These are phyloP conservation scores for Plutella xylostella DNA, from an alignment of 2,888 invertebrate genomes.

Conservation along the genomic window DNA sequence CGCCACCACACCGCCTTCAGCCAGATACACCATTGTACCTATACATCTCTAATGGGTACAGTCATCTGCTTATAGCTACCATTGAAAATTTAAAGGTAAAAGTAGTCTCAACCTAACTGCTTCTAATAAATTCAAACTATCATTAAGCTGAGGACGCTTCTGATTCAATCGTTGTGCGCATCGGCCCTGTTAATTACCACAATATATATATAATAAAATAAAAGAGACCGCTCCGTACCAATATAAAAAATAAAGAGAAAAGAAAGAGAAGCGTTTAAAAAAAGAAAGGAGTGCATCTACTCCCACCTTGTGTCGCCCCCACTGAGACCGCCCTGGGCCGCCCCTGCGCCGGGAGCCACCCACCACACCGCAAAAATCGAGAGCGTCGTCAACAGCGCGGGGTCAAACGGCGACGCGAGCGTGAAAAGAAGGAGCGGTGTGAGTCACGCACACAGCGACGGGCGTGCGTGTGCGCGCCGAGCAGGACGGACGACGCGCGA, in stretches of 20 bases:
- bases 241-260: slow-evolving; percentile 66
- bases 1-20: not conserved
- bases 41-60: no score
- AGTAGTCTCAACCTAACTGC: no score
- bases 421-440: slow-evolving; percentile 68
- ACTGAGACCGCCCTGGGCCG: slow-evolving; percentile 54
- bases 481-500: slow-evolving; percentile 62
- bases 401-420: slow-evolving; percentile 69
- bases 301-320: slow-evolving; percentile 60
- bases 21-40: not conserved
- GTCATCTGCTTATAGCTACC: no score
- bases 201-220: slow-evolving; percentile 66
- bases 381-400: slow-evolving; percentile 65
- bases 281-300: slow-evolving; percentile 67
- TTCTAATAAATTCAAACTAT: slow-evolving; percentile 65
- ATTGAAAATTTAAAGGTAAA: no score
- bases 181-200: slow-evolving; percentile 67
- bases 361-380: slow-evolving; percentile 75
- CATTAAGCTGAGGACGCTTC: slow-evolving; percentile 57
- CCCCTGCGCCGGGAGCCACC: slow-evolving; percentile 71
- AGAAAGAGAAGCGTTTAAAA: slow-evolving; percentile 68
- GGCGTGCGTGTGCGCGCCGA: slow-evolving; percentile 60
- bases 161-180: slow-evolving; percentile 57
- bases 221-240: slow-evolving; percentile 64
- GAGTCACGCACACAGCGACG: slow-evolving; percentile 49